phyloP scores from a whole-genome alignment of 2,113 vertebrate genomes.

The Chlorodrepanis virens region DNA sequence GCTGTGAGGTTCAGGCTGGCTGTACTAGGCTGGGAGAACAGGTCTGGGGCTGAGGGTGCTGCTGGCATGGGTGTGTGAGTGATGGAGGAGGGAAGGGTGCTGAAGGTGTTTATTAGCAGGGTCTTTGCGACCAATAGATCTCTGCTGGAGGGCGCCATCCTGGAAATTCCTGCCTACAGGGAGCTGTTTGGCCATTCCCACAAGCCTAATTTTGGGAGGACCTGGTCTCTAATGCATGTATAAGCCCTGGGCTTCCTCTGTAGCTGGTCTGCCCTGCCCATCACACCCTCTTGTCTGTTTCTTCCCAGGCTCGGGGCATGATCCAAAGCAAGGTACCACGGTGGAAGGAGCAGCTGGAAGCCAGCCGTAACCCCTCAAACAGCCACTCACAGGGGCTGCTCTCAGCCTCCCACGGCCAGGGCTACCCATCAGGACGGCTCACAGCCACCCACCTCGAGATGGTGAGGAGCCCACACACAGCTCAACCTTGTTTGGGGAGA shows the following conservation, averaged over 20 bases:
- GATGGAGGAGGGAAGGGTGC: neutral
- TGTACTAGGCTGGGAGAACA: neutral
- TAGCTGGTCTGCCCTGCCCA: neutral
- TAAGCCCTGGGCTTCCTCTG: neutral
- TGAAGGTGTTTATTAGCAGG: neutral
- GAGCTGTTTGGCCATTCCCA: neutral
- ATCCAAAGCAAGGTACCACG: conserved; percentile 67
- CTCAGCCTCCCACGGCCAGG: conserved; percentile 35
- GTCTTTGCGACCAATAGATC: neutral
- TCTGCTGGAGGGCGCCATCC: neutral
- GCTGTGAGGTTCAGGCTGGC: neutral
- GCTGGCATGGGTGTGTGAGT: neutral
- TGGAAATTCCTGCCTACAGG: neutral
- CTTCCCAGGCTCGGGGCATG: conserved; percentile 65
- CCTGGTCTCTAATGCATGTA: accelerated
- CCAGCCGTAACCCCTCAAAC: conserved; percentile 64
- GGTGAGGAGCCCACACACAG: conserved; percentile 60
- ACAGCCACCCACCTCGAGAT: conserved; percentile 68
- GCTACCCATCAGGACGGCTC: conserved; percentile 56
- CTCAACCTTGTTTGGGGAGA: neutral
- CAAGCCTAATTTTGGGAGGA: neutral
- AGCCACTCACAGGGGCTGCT: conserved; percentile 63
- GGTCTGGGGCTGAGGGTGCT: neutral
- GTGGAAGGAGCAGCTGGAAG: conserved; percentile 80
- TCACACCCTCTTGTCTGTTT: neutral